These are phyloP conservation scores for Phrynocephalus forsythii DNA, from an alignment of 2,797 vertebrate species.

Conservation along the genomic window DNA sequence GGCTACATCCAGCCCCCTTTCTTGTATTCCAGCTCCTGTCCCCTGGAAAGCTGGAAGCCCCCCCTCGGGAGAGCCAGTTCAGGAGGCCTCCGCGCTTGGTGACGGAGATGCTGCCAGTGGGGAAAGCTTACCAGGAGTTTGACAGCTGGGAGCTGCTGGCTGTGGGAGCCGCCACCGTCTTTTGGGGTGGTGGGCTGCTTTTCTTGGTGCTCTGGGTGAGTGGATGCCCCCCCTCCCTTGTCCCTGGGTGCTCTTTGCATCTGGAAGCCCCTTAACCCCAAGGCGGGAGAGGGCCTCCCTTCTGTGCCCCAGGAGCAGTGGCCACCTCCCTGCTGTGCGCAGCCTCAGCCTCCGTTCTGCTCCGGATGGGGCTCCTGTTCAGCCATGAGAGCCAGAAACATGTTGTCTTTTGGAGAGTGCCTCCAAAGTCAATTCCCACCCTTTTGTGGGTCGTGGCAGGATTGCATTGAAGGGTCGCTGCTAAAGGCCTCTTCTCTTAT, in stretches of 20 bases:
- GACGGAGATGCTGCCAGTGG: conserved; percentile 21
- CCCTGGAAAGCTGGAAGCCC: conserved; percentile 18
- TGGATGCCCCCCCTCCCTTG: neutral
- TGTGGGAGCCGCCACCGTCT: conserved; percentile 77
- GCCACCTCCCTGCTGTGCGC: neutral
- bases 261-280: too few species aligned
- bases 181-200: conserved; percentile 88
- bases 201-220: conserved; percentile 74
- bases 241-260: accelerated
- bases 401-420: neutral
- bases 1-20: neutral
- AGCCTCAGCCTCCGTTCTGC: neutral
- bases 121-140: conserved; percentile 63
- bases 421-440: too few species aligned
- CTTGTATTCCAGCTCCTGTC: conserved; percentile 72
- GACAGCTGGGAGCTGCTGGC: conserved; percentile 81
- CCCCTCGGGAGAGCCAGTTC: neutral
- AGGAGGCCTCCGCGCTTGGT: accelerated
- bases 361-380: too few species aligned
- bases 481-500: neutral
- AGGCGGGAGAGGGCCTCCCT: neutral
- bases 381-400: neutral
- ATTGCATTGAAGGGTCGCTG: too few species aligned
- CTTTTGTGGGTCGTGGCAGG: neutral
- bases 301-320: neutral